These are phyloP conservation scores for Microvelia longipes DNA, from an alignment of 1,140 invertebrate species.

Conservation along the genomic window DNA sequence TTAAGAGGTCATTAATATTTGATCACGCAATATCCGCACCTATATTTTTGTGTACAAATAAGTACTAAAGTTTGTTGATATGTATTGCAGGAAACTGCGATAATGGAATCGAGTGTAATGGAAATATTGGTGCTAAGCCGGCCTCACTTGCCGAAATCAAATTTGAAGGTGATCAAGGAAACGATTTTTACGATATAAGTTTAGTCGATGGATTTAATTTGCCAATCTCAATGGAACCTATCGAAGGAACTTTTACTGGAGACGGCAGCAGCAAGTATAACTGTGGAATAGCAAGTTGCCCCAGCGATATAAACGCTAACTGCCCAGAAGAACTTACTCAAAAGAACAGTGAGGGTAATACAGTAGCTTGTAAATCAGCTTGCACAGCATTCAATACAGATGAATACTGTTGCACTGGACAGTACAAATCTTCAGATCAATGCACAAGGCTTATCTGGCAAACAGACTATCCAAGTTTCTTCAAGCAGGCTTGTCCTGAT, in stretches of 20 bases:
- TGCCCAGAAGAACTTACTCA: slow-evolving; percentile 29
- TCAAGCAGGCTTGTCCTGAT: slow-evolving; percentile 33
- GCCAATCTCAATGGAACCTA: slow-evolving; percentile 20
- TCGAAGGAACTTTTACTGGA: slow-evolving; percentile 9
- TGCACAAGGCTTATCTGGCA: slow-evolving; percentile 28
- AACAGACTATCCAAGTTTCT: slow-evolving; percentile 28
- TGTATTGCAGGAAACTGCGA: too few species aligned
- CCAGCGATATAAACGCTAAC: slow-evolving; percentile 26
- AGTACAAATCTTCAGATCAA: slow-evolving; percentile 28
- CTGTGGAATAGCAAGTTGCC: slow-evolving; percentile 28
- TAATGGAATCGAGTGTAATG: too few species aligned
- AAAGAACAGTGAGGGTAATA: slow-evolving; percentile 19
- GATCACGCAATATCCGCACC: too few species aligned
- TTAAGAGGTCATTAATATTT: too few species aligned
- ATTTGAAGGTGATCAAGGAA: too few species aligned
- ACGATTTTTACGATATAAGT: slow-evolving; percentile 35
- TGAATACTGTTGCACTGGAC: slow-evolving; percentile 32
- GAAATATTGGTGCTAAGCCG: too few species aligned
- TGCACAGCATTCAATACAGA: slow-evolving; percentile 32
- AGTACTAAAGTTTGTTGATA: too few species aligned
- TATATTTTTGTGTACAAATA: too few species aligned
- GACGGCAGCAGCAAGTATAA: slow-evolving; percentile 28
- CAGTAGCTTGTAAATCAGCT: slow-evolving; percentile 34
- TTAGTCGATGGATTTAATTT: slow-evolving; percentile 31
- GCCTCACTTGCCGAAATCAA: too few species aligned